These are phyloP conservation scores for Lutra lutra DNA, from an alignment of 2,797 vertebrate genomes.

Conservation along the genomic window DNA sequence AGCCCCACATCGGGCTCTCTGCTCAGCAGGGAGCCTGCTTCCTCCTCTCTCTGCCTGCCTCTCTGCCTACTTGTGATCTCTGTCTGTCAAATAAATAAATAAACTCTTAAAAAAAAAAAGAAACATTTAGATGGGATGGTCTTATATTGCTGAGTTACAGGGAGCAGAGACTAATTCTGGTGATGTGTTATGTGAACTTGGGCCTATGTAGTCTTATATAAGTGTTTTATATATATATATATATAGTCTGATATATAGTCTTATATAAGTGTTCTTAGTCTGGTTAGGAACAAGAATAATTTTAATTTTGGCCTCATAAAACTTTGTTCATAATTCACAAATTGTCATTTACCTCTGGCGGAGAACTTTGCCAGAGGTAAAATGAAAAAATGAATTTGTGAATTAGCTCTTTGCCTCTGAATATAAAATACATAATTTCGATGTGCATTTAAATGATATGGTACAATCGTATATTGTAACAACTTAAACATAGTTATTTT, in stretches of 20 bases:
- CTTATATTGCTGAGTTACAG: neutral
- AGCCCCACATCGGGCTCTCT: too few relatives aligned
- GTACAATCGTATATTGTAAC: neutral
- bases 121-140: neutral
- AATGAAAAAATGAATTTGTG: neutral
- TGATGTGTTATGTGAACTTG: neutral
- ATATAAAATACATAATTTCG: neutral
- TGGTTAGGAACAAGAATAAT: neutral
- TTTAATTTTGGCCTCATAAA: constrained; percentile 14
- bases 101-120: neutral
- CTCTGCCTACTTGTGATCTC: too few relatives aligned
- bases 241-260: neutral
- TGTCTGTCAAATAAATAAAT: too few relatives aligned
- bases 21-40: too few relatives aligned
- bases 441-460: neutral
- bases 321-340: neutral
- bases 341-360: neutral
- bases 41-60: too few relatives aligned
- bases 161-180: neutral
- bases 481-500: neutral
- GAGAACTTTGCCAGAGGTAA: neutral
- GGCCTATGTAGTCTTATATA: neutral
- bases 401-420: neutral
- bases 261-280: neutral
- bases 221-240: neutral